Base-by-base conservation (phyloP, 1,140 invertebrate genomes). In the Carcinoscorpius rotundicauda region DNA sequence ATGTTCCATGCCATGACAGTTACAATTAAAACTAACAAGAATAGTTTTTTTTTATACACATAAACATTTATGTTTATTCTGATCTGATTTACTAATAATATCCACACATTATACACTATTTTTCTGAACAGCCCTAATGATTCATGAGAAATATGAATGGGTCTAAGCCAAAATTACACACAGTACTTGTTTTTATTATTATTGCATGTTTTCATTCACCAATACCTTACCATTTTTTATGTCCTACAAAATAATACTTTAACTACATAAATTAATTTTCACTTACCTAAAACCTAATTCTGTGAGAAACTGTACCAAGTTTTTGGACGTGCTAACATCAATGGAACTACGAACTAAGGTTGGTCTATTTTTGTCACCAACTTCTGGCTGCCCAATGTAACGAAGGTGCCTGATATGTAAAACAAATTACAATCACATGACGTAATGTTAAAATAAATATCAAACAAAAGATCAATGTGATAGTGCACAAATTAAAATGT, bases 331-430 rank as follows among this genome's bases (percentile, higher is more conserved):
- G 3, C 88, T 89, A 66, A 96, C 89, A 76, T 98, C 93, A 67
- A 97, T 86, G 72, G 90, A 93, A 50, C 85, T 94, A 52, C 93
- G 80, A 4, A 97, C 86, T 49, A 97, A 82, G 4, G 94, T 96
- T 0, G 91, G 90, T 29, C 91, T 78, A 59, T 86, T 87, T 76
- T 93, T 92, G 75, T 96, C 91, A 58, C 87, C 82, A 4, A 94
- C 76, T 78, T 96, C 93, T 4, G 89, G 87, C 71, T 93, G 88
- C 6, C 93, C 92, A 64, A 95, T 85, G 73, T 96, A 97, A 5
- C 92, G 77, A 51, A 96, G 52, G 61, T 67, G 64, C 63, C 65
- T 66, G 4, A 29, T 29, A 29, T 29, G 29, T 29, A 29, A 29
- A 29, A 29, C 29, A 29, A 29, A 29, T 29, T 29, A 29, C 29